Conservation (phyloP, 1,140 invertebrate genomes). For the Himalopsyche phryganea region DNA sequence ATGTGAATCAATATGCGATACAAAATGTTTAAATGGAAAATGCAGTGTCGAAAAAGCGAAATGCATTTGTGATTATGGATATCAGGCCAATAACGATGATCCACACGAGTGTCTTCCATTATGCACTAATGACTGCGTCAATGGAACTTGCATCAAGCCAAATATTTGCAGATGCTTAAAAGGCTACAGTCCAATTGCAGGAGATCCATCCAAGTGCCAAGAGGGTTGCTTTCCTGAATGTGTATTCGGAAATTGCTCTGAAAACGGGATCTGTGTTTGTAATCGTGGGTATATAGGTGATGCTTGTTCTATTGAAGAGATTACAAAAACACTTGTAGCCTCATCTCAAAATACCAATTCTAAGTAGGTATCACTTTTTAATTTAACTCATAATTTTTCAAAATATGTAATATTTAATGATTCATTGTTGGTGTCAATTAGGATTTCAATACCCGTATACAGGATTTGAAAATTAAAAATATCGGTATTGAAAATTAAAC, state of each 20-base stretch:
- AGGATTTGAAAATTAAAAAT: too few relatives aligned
- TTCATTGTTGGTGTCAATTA: too few relatives aligned
- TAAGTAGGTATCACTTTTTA: not conserved
- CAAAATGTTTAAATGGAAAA: constrained; percentile 4
- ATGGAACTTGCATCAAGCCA: constrained; percentile 8
- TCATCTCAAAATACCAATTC: not conserved
- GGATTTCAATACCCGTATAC: too few relatives aligned
- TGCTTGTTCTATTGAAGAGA: constrained; percentile 2
- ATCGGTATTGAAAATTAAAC: too few relatives aligned
- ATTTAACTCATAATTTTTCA: not conserved
- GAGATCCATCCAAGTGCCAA: constrained; percentile 35
- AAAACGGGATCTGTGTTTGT: constrained; percentile 36
- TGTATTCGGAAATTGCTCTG: constrained; percentile 12
- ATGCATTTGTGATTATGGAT: constrained; percentile 10
- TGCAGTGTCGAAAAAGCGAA: constrained; percentile 3
- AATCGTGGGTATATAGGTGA: constrained; percentile 11
- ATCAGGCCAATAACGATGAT: not conserved
- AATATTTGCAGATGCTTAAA: constrained; percentile 15
- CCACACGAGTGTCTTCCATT: not conserved
- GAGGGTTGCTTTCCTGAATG: constrained; percentile 33
- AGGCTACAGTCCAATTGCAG: not conserved
- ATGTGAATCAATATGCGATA: constrained; percentile 13
- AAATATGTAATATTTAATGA: too few relatives aligned
- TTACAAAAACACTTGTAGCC: not conserved
- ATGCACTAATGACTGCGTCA: not conserved